Evolutionary conservation across 2,797 vertebrate species (phyloP), one percentile per base, ranked within the genome.

Genomic region (Cryptoprocta ferox): DNA sequence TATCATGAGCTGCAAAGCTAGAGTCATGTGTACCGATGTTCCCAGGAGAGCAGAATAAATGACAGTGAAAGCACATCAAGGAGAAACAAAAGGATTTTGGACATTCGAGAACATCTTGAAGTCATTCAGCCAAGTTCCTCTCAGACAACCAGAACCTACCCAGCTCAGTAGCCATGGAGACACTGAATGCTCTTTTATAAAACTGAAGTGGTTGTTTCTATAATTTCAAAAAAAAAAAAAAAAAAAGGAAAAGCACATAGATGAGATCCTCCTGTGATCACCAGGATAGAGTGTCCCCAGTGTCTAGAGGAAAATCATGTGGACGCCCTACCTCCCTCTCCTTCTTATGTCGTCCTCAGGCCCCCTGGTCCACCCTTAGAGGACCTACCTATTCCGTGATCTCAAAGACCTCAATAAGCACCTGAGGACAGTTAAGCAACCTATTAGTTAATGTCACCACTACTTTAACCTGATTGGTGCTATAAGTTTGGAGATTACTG

Each of bases 1-100:
- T n/a, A 87, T 76, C 79, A n/a, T 66, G 28, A 87, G 61, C 70
- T 85, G 86, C 66, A 91, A 94, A 95, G 61, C 78, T 83, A 82
- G 66, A 83, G 73, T 73, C 61, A 35, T 68, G 14, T 37, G n/a
- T 21, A 32, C 37, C 37, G 21, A 85, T 42, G 73, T 73, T 86
- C 53, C 71, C 84, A 90, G 76, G 50, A 73, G 2, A 56, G 37
- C 56, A 56, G 19, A 90, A 70, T 45, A 79, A 88, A 73, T 37
- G 56, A 59, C 59, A 82, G 15, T 19, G 56, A 89, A 14, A 14
- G 2, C 1, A 1, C 45, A 70, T 30, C 35, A 59, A 79, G 45
- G 50, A 84, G 78, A 81, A 93, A 28, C 48, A 78, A 35, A 78
- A 75, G 32, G 53, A 48, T 70, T 84, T 12, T 65, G 70, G 59